Percentiles rank a stretch among this genome's conserved stretches.
Evolutionary conservation across 2,888 invertebrate species (phyloP).

Genomic region (Cerastoderma edule): DNA sequence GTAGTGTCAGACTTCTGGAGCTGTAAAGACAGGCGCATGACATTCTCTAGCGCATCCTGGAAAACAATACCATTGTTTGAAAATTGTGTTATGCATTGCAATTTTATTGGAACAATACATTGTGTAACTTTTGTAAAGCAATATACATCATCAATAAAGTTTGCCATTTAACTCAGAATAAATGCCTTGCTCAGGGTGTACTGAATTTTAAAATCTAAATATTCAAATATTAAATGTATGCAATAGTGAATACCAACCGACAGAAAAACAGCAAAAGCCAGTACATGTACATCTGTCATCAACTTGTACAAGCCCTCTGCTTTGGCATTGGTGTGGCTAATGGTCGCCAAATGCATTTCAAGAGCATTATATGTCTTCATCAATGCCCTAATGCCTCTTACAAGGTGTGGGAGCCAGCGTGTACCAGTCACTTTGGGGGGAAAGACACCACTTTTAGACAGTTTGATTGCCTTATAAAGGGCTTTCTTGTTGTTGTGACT

Average conservation of each 20-base stretch:
- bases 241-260: not conserved
- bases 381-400: not conserved
- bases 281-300: not conserved
- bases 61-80: not conserved
- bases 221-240: not conserved
- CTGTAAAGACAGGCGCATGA: not conserved
- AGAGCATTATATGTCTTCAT: not conserved
- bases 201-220: not conserved
- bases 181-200: not conserved
- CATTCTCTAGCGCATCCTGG: not conserved
- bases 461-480: not conserved
- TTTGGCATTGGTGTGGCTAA: not conserved
- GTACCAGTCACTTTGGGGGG: not conserved
- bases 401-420: not conserved
- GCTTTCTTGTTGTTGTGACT: not conserved
- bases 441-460: not conserved
- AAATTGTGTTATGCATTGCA: not conserved
- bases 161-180: not conserved
- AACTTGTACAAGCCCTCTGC: not conserved
- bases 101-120: too few relatives aligned
- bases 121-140: not conserved
- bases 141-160: not conserved
- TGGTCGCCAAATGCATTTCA: not conserved
- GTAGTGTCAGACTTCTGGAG: not conserved
- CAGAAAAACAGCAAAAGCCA: not conserved